phyloP scores from a whole-genome alignment of 2,113 vertebrate genomes.

The Jacana jacana region DNA sequence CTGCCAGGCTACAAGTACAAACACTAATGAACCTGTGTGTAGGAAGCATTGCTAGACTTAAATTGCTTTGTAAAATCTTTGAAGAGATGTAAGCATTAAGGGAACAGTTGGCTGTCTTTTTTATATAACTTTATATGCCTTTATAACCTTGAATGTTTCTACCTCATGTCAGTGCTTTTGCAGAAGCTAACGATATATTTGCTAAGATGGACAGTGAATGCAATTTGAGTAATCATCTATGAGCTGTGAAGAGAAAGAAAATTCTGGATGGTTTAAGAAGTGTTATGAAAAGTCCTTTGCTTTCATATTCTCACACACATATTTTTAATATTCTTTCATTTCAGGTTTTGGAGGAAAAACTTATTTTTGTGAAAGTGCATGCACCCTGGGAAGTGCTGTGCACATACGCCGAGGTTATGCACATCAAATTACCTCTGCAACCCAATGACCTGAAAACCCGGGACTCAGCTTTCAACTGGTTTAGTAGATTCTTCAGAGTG shows the following conservation, averaged over 20 bases:
- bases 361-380: conserved; percentile 88
- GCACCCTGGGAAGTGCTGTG: conserved; percentile 91
- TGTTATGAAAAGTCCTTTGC: background rate
- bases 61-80: background rate
- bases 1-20: background rate
- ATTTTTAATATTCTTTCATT: conserved; percentile 2
- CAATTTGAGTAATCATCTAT: background rate
- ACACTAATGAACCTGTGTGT: background rate
- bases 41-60: background rate
- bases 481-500: conserved; percentile 84
- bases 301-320: background rate
- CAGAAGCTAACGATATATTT: background rate
- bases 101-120: background rate
- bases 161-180: background rate
- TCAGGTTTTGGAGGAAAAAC: conserved; percentile 83
- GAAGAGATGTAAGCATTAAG: background rate
- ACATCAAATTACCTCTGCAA: conserved; percentile 90
- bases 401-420: conserved; percentile 87
- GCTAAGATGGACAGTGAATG: background rate
- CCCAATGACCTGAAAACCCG: conserved; percentile 79
- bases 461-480: conserved; percentile 78
- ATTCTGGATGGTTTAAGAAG: background rate
- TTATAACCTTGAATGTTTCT: background rate
- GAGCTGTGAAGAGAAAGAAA: background rate
- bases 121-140: background rate